phyloP scores from a whole-genome alignment of 2,888 invertebrate species.

The Bruchidius siliquastri region DNA sequence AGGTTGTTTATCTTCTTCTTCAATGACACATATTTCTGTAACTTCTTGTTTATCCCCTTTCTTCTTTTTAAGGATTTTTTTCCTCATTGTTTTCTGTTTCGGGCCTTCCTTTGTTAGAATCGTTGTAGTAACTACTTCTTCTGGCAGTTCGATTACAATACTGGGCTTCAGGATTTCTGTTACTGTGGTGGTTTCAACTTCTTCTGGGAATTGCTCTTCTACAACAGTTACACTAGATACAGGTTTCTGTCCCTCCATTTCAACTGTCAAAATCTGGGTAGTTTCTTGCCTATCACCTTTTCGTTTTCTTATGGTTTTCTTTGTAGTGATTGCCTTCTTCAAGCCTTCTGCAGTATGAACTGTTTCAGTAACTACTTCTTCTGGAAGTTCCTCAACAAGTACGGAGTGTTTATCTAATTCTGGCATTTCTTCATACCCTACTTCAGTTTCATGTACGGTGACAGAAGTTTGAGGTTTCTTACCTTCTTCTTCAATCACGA shows the following conservation, averaged over 20 bases:
- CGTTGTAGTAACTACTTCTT: slow-evolving; percentile 31
- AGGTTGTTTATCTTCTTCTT: slow-evolving; percentile 28
- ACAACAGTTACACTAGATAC: slow-evolving; percentile 41
- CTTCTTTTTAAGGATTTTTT: slow-evolving; percentile 43
- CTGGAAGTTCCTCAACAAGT: slow-evolving; percentile 36
- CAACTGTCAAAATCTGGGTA: slow-evolving; percentile 45
- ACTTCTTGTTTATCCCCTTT: slow-evolving; percentile 25
- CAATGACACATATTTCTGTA: slow-evolving; percentile 12
- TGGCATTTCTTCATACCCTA: not conserved
- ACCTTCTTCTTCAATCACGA: slow-evolving; percentile 34
- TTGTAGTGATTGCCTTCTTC: slow-evolving; percentile 31
- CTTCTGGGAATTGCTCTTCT: slow-evolving; percentile 43
- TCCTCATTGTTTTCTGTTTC: slow-evolving; percentile 21
- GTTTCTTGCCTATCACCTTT: slow-evolving; percentile 36
- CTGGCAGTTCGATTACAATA: slow-evolving; percentile 31
- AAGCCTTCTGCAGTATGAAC: slow-evolving; percentile 36
- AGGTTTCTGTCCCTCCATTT: slow-evolving; percentile 42
- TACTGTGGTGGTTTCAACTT: slow-evolving; percentile 14
- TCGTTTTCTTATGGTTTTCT: slow-evolving; percentile 36
- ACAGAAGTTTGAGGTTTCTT: slow-evolving; percentile 31
- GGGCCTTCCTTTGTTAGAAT: slow-evolving; percentile 34
- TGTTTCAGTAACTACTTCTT: slow-evolving; percentile 41
- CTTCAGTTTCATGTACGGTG: slow-evolving; percentile 32
- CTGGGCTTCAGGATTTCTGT: slow-evolving; percentile 16
- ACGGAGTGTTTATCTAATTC: slow-evolving; percentile 5